These are phyloP conservation scores for Synanceia verrucosa DNA, from an alignment of 2,797 vertebrate genomes.

Conservation along the genomic window DNA sequence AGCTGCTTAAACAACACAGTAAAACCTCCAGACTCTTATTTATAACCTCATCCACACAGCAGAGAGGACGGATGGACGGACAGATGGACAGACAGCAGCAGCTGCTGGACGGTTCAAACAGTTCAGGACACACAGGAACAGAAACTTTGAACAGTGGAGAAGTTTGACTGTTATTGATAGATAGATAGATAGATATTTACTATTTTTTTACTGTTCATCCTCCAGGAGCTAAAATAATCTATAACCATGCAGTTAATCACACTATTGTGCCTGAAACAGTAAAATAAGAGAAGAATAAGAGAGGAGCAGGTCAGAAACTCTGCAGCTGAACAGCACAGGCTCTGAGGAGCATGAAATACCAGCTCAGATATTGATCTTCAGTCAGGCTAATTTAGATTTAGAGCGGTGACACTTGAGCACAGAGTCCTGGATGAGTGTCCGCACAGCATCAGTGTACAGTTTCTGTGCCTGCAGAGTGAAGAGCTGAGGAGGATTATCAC, in stretches of 20 bases:
- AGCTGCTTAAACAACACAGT: slow-evolving; percentile 78
- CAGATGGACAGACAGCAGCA: slow-evolving; percentile 69
- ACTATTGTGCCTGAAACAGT: neutral
- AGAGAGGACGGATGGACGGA: slow-evolving; percentile 59
- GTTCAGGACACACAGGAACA: slow-evolving; percentile 53
- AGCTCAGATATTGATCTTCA: slow-evolving; percentile 16
- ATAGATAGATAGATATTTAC: no score
- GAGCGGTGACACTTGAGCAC: slow-evolving; percentile 21
- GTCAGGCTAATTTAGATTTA: slow-evolving; percentile 25
- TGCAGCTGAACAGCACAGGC: no score
- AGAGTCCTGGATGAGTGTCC: slow-evolving; percentile 35
- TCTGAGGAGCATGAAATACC: slow-evolving; percentile 14
- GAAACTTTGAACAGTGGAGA: slow-evolving; percentile 7
- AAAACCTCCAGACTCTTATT: slow-evolving; percentile 69
- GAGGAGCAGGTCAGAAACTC: no score
- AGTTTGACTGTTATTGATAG: neutral
- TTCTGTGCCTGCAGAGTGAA: slow-evolving; percentile 31
- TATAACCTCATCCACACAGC: slow-evolving; percentile 71
- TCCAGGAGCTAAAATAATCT: neutral
- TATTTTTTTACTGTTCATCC: no score
- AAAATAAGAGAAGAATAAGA: no score
- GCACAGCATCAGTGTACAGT: slow-evolving; percentile 51
- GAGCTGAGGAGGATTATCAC: slow-evolving; percentile 24
- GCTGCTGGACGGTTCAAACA: slow-evolving; percentile 56
- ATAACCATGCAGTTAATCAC: neutral